These are phyloP conservation scores for Acanthosoma haemorrhoidale DNA, from an alignment of 2,888 invertebrate genomes.

Conservation along the genomic window DNA sequence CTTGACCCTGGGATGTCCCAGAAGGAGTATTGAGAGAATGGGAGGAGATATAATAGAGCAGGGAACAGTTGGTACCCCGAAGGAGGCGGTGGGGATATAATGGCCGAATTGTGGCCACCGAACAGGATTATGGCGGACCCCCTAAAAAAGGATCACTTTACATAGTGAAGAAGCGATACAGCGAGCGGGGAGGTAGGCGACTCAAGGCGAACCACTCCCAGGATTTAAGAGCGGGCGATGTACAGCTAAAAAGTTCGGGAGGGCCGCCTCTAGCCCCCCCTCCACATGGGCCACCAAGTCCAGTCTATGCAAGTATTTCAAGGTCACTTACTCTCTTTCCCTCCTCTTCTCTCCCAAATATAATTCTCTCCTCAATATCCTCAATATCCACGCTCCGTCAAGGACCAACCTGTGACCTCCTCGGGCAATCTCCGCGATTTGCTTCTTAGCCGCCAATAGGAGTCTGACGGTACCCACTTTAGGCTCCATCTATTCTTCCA, in stretches of 20 bases:
- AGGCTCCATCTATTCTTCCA: no score
- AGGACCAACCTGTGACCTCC: no score
- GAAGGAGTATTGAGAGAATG: no score
- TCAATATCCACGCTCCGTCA: no score
- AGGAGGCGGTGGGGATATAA: background rate
- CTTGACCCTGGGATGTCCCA: no score
- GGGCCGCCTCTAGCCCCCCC: background rate
- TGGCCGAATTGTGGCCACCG: background rate
- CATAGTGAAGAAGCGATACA: background rate
- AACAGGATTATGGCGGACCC: no score
- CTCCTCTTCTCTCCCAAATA: slow-evolving; percentile 1
- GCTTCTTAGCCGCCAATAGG: no score
- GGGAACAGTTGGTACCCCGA: background rate
- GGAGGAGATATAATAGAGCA: no score
- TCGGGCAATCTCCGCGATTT: no score
- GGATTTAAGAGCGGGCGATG: background rate
- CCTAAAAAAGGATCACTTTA: slow-evolving; percentile 3
- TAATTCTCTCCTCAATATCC: background rate
- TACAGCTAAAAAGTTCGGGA: background rate
- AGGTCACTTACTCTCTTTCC: background rate
- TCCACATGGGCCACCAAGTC: background rate
- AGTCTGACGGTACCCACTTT: no score
- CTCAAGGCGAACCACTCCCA: background rate
- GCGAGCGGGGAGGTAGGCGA: background rate
- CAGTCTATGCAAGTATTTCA: background rate